These are phyloP conservation scores for Anser brachyrhynchus DNA, from an alignment of 2,113 vertebrate genomes.

Conservation along the genomic window DNA sequence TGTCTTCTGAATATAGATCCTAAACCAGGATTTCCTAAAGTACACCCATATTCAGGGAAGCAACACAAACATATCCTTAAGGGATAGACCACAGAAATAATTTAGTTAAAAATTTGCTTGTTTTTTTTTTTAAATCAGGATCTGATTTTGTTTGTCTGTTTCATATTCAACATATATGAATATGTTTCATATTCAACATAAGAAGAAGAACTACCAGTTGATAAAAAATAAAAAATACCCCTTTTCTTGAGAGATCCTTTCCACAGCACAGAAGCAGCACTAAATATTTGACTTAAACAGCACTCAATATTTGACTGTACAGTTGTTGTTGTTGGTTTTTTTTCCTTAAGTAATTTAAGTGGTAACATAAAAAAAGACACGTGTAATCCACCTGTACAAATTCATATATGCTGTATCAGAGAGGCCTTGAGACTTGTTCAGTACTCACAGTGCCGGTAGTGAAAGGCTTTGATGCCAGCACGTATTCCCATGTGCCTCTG, in stretches of 20 bases:
- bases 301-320: neutral
- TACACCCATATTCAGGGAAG: neutral
- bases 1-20: neutral
- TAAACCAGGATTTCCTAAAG: neutral
- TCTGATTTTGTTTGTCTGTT: neutral
- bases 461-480: slow-evolving; percentile 70
- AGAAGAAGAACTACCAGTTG: neutral
- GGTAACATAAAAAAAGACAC: neutral
- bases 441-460: slow-evolving; percentile 67
- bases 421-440: slow-evolving; percentile 75
- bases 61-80: neutral
- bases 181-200: neutral
- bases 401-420: slow-evolving; percentile 70
- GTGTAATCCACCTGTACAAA: slow-evolving; percentile 62
- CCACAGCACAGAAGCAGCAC: neutral
- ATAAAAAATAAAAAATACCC: neutral
- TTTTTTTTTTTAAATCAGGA: neutral
- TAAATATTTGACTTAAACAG: neutral
- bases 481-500: slow-evolving; percentile 72
- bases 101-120: neutral
- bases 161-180: neutral
- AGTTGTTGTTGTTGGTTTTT: neutral
- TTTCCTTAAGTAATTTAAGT: neutral
- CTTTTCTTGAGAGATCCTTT: neutral
- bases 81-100: neutral